phyloP scores from a whole-genome alignment of 2,113 vertebrate species.

The Sisor rabdophorus region DNA sequence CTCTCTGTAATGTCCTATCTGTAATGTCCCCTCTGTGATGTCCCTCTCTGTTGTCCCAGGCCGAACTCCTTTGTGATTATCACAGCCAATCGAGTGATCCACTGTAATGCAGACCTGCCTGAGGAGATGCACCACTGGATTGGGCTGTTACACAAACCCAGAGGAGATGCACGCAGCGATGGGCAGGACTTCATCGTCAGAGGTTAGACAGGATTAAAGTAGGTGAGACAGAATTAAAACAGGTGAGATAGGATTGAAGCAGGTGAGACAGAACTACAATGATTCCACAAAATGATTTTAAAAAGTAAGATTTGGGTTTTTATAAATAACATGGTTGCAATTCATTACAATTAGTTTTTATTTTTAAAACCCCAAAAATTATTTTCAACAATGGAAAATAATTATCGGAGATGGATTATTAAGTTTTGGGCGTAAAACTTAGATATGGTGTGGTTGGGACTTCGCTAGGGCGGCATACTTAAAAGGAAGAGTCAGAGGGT shows the following conservation, averaged over 20 bases:
- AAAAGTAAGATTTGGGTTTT: too few relatives aligned
- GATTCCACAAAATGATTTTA: too few relatives aligned
- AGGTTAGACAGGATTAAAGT: conserved; percentile 60
- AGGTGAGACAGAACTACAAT: not conserved
- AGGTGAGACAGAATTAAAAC: conserved; percentile 39
- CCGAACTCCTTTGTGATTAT: conserved; percentile 95
- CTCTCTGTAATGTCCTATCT: not conserved
- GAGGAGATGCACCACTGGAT: conserved; percentile 98
- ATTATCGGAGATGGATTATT: too few relatives aligned
- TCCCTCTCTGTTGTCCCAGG: conserved; percentile 57
- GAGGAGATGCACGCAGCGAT: conserved; percentile 82
- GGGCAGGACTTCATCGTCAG: conserved; percentile 87
- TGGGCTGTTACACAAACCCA: conserved; percentile 86
- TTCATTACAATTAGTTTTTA: too few relatives aligned
- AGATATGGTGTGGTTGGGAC: too few relatives aligned
- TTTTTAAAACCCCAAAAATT: too few relatives aligned
- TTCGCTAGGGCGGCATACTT: too few relatives aligned
- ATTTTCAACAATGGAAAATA: too few relatives aligned
- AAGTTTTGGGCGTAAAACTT: too few relatives aligned
- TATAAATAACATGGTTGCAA: too few relatives aligned
- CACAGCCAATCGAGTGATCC: conserved; percentile 87
- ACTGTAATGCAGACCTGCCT: conserved; percentile 86
- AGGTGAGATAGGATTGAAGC: not conserved
- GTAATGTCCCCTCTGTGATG: not conserved
- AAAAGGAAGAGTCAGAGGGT: too few relatives aligned